Percentiles rank a stretch among this genome's conserved stretches.
These are phyloP conservation scores for Protobothrops mucrosquamatus DNA, from an alignment of 2,113 vertebrate genomes.

Conservation along the genomic window DNA sequence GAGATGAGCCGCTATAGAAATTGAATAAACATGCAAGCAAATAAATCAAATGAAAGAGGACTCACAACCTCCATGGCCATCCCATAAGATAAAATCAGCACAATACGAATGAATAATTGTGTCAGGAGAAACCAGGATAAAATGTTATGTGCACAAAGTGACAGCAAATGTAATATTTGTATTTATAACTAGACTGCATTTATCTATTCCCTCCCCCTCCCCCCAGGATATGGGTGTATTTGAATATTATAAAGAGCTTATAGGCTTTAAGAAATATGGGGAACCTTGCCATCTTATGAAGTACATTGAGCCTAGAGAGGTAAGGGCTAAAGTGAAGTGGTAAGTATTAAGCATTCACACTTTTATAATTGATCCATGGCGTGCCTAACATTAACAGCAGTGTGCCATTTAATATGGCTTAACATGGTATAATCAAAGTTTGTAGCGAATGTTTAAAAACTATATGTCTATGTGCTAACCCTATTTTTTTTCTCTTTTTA, in stretches of 20 bases:
- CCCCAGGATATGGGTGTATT: conserved; percentile 63
- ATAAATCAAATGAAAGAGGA: neutral
- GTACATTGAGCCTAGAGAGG: conserved; percentile 71
- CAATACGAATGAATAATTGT: neutral
- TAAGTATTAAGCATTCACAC: neutral
- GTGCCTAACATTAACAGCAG: neutral
- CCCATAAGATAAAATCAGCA: neutral
- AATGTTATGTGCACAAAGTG: neutral
- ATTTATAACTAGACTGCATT: neutral
- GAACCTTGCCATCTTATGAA: conserved; percentile 65
- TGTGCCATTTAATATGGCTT: neutral
- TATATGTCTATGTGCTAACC: neutral
- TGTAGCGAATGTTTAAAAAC: neutral
- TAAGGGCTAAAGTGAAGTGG: conserved; percentile 40
- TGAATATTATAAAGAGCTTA: conserved; percentile 63
- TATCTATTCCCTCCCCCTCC: conserved; percentile 13
- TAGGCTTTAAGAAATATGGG: conserved; percentile 56
- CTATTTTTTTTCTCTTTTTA: neutral
- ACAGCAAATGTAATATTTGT: conserved; percentile 1
- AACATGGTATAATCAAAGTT: neutral
- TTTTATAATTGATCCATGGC: neutral
- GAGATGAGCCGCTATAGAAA: neutral
- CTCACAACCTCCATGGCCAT: neutral
- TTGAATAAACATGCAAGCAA: neutral
- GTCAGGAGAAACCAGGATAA: neutral